phyloP scores from a whole-genome alignment of 2,888 invertebrate species.

The Campoletis raptor region DNA sequence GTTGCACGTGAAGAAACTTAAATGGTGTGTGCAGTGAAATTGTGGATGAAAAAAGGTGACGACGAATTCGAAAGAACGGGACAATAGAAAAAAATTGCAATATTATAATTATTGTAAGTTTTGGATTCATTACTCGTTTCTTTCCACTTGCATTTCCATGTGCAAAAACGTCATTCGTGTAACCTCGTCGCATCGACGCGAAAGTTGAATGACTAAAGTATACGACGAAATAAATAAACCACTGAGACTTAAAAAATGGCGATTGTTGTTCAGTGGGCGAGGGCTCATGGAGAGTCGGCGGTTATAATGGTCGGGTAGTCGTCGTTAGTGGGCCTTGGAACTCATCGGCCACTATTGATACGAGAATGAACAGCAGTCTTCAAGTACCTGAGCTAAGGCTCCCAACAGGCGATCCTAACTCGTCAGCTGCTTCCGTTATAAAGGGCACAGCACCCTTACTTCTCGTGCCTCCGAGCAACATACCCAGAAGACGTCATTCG shows the following conservation, averaged over 20 bases:
- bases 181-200: background rate
- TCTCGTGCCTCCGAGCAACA: conserved; percentile 86
- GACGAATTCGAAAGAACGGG: background rate
- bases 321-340: conserved; percentile 69
- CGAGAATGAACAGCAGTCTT: conserved; percentile 85
- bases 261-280: conserved; percentile 71
- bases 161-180: background rate
- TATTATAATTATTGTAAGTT: background rate
- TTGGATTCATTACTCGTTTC: background rate
- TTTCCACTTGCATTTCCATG: background rate
- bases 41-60: conserved; percentile 4
- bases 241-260: conserved; percentile 53
- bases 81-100: background rate
- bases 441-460: conserved; percentile 78
- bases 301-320: conserved; percentile 68
- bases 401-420: conserved; percentile 85
- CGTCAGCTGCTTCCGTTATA: conserved; percentile 47
- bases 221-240: conserved; percentile 1
- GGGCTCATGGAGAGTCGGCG: conserved; percentile 67
- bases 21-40: background rate
- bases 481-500: conserved; percentile 89
- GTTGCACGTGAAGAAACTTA: conserved; percentile 28
- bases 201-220: background rate
- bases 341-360: conserved; percentile 79
- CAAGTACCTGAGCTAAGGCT: conserved; percentile 90